Base-by-base conservation (phyloP, 2,888 invertebrate species). In the Chironomus tentans region DNA sequence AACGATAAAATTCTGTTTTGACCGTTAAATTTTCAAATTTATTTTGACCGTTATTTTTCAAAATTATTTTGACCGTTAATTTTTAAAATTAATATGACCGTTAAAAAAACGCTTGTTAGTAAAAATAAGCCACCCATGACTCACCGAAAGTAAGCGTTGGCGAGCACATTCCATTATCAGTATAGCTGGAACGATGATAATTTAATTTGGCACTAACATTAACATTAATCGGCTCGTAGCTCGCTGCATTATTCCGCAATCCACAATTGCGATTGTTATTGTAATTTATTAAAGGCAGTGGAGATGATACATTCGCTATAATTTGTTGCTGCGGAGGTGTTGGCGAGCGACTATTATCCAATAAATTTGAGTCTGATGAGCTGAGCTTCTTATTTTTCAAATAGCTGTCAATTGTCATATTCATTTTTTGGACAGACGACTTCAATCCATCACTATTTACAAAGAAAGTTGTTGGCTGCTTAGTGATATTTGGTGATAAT, bases 391-490 rank as follows among this genome's bases (percentile, higher is more conserved):
- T 84, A 75, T 84, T 84, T 79, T 84, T 83, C 62, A 84, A 79
- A 77, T 84, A 84, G 78, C 82, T 84, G 38, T 84, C 84, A 76
- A 84, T 83, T 71, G 84, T 84, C 78, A 80, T 82, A 78, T 82
- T 84, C 70, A 84, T 84, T 78, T 84, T 84, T 74, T 83, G 83
- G 75, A 84, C 83, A 13, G 84, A 84, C 76, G 82, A 83, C 79
- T 84, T 84, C 0, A 84, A 79, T 76, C 84, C 83, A 77, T 79
- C 79, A 74, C 76, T 79, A 3, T 74, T 74, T 5, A 73, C 28
- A 24, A 68, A 68, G 68, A 56, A 74, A 7, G 68, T 74, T 18
- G 38, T 61, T 6, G 21, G 13, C 13, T 74, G 73, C 18, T 56
- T 56, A n/a, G 56, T 18, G 18, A 56, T 18, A 56, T 18, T 38